phyloP scores from a whole-genome alignment of 2,113 vertebrate genomes.

The Rhineura floridana region DNA sequence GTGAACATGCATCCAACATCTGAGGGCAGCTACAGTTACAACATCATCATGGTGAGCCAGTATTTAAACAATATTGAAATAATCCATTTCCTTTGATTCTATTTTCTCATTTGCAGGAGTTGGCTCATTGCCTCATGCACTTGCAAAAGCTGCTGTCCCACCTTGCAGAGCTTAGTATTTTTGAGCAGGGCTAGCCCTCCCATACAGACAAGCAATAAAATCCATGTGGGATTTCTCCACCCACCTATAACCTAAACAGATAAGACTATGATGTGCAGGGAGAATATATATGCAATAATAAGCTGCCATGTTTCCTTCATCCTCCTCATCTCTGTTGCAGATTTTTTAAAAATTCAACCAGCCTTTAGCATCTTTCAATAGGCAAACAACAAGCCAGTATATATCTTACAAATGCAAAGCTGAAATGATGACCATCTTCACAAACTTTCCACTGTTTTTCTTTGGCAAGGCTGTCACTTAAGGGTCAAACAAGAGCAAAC shows the following conservation, averaged over 20 bases:
- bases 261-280: background rate
- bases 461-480: constrained; percentile 23
- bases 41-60: background rate
- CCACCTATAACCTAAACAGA: background rate
- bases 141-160: background rate
- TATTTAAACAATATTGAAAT: background rate
- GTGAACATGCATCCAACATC: background rate
- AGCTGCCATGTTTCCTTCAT: constrained; percentile 14
- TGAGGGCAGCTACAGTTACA: background rate
- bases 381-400: background rate
- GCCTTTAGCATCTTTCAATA: constrained; percentile 16
- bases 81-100: background rate
- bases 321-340: background rate
- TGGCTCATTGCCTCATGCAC: background rate
- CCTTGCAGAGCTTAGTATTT: background rate
- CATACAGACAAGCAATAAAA: background rate
- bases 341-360: background rate
- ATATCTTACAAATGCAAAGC: constrained; percentile 15
- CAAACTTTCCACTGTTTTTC: constrained; percentile 17
- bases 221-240: background rate
- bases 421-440: constrained; percentile 26
- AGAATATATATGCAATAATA: background rate
- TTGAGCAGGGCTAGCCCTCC: background rate
- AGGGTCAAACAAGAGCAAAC: constrained; percentile 35
- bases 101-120: background rate